Conservation (phyloP, 2,113 vertebrate species). For the Neotragus pygmaeus region DNA sequence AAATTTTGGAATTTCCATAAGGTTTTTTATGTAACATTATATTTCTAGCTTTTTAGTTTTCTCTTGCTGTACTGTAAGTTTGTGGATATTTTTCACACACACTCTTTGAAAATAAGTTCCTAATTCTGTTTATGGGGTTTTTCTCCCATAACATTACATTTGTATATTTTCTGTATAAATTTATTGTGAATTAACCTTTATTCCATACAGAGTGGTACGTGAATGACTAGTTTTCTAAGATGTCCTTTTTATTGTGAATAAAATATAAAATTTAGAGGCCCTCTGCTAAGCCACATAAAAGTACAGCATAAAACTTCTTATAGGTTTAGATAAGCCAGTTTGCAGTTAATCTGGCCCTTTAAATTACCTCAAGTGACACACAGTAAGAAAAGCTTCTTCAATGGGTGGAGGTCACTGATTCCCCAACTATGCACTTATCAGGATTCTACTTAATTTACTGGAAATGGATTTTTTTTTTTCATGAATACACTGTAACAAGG, state of each 20-base stretch:
- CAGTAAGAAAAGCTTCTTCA: constrained; percentile 66
- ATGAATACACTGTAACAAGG: constrained; percentile 77
- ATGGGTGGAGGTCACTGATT: constrained; percentile 75
- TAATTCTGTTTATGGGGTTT: background rate
- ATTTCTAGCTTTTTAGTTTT: constrained; percentile 41
- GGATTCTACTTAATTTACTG: constrained; percentile 75
- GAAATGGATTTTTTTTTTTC: constrained; percentile 65
- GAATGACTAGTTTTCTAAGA: constrained; percentile 44
- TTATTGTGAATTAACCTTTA: constrained; percentile 68
- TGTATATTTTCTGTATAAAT: constrained; percentile 57
- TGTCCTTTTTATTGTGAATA: constrained; percentile 44
- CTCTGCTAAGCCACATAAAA: constrained; percentile 2
- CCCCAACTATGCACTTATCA: constrained; percentile 80
- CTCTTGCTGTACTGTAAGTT: constrained; percentile 39
- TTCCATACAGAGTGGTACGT: background rate
- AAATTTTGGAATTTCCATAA: constrained; percentile 53
- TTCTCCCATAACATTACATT: constrained; percentile 40
- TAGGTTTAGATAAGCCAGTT: constrained; percentile 55
- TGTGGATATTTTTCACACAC: constrained; percentile 6
- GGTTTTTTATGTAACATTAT: constrained; percentile 34
- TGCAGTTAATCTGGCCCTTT: constrained; percentile 59
- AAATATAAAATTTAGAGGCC: background rate
- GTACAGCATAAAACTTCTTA: background rate
- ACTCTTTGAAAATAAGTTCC: constrained; percentile 55
- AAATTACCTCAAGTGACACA: constrained; percentile 82